Evolutionary conservation across 2,888 invertebrate genomes (phyloP), one percentile per base, ranked within the genome.

Genomic region (Mylabris sibirica): DNA sequence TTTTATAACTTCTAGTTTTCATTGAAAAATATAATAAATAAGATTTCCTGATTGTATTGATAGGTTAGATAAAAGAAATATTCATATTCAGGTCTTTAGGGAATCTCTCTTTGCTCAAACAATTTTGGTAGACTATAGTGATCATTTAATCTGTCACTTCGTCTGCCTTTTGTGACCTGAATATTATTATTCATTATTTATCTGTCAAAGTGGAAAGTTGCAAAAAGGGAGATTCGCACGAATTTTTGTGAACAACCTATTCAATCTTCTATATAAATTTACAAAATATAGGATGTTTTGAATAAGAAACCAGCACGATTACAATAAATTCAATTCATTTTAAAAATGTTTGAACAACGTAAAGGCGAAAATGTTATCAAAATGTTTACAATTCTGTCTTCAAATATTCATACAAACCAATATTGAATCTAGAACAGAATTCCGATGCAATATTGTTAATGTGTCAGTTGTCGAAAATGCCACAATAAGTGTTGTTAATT

Each of bases 181-280:
- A 49, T 49, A 49, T 44, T 38, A 17, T n/a, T 49, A 49, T 20
- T 20, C 20, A 49, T 49, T 20, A 53, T 53, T 53, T 53, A 53
- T 22, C 3, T 12, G 22, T 2, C 2, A 53, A 4, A 53, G 11
- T 22, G 20, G 53, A 22, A 53, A 53, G 17, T 53, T 53, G 20
- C 17, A 6, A 49, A 20, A 41, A 12, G 35, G 8, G 35, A 11
- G 12, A 3, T 14, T 41, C 35, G 35, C 8, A 35, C 35, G 9
- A 35, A 8, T 35, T 8, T 3, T 41, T n/a, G 41, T 41, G n/a
- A 41, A 41, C 1, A n/a, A 2, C n/a, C 41, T n/a, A 35, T 41
- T 41, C 41, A 5, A 35, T 41, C 9, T n/a, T 41, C n/a, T 41
- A n/a, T 41, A 38, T 14, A 9, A 44, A 44, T 44, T 44, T 17